Conservation (phyloP, 2,797 vertebrate species). For the Acanthopagrus latus region DNA sequence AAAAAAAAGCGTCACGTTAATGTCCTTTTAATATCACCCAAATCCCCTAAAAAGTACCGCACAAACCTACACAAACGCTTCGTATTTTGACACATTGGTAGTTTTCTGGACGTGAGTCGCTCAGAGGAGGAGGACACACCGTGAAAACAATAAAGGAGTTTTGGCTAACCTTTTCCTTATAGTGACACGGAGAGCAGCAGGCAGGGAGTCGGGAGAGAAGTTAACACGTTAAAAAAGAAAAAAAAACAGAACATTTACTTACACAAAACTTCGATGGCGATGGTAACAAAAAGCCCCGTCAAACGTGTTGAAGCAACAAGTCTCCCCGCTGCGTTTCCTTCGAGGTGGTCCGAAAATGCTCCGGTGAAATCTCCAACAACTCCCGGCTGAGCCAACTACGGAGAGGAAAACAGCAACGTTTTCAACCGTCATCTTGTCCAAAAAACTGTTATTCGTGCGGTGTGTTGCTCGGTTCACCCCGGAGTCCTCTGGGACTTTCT, state of each 20-base stretch:
- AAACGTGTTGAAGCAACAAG: conserved; percentile 91
- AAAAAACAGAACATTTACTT: conserved; percentile 74
- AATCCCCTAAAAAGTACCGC: not conserved
- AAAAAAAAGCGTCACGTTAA: not conserved
- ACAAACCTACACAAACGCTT: not conserved
- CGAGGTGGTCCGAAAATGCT: conserved; percentile 93
- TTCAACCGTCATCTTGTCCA: conserved; percentile 91
- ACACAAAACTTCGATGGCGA: conserved; percentile 81
- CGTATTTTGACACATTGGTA: not conserved
- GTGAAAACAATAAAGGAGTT: conserved; percentile 53
- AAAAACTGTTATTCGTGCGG: conserved; percentile 65
- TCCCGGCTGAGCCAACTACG: conserved; percentile 89
- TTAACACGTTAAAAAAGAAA: conserved; percentile 21
- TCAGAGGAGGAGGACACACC: conserved; percentile 1
- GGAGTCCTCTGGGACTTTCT: conserved; percentile 55
- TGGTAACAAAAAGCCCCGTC: conserved; percentile 52
- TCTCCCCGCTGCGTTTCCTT: conserved; percentile 90
- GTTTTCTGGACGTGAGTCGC: not conserved
- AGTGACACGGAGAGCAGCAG: conserved; percentile 58
- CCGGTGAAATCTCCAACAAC: conserved; percentile 92
- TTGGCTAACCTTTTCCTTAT: conserved; percentile 39
- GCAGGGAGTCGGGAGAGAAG: not conserved
- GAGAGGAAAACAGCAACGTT: conserved; percentile 88
- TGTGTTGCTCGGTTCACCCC: conserved; percentile 55
- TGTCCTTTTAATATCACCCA: not conserved